Evolutionary conservation across 2,113 vertebrate genomes (phyloP).

Genomic region (Bujurquina vittata): DNA sequence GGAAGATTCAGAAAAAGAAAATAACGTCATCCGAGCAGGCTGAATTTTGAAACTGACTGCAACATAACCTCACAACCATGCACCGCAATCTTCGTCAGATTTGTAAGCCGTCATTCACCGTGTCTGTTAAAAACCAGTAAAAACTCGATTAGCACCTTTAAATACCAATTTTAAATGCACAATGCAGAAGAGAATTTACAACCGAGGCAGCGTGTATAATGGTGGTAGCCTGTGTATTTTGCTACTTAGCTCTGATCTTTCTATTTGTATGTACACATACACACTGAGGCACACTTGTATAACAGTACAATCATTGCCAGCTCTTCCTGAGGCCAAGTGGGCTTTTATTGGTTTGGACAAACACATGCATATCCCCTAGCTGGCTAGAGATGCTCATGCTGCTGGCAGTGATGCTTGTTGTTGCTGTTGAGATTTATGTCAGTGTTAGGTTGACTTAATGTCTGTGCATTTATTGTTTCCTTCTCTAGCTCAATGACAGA

Average conservation of each 20-base stretch:
- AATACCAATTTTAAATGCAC: conserved; percentile 12
- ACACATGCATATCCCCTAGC: conserved; percentile 38
- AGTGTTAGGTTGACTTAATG: conserved; percentile 50
- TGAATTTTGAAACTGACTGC: not conserved
- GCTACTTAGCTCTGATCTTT: conserved; percentile 12
- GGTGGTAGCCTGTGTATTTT: not conserved
- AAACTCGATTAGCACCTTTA: not conserved
- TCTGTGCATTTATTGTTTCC: conserved; percentile 18
- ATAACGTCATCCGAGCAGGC: not conserved
- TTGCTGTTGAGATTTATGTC: conserved; percentile 50
- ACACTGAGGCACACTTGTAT: conserved; percentile 20
- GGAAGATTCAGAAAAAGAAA: not conserved
- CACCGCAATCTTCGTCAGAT: not conserved
- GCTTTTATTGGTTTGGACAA: conserved; percentile 42
- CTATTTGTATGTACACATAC: conserved; percentile 27
- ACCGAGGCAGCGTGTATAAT: not conserved
- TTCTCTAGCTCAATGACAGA: not conserved
- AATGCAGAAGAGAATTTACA: not conserved
- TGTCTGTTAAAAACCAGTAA: not conserved
- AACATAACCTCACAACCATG: not conserved
- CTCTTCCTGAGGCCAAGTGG: conserved; percentile 38
- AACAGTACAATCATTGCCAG: conserved; percentile 25
- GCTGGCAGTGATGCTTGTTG: conserved; percentile 41
- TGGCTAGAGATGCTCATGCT: conserved; percentile 28
- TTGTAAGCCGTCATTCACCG: not conserved